These are phyloP conservation scores for Callorhinus ursinus DNA, from an alignment of 2,113 vertebrate genomes.

Conservation along the genomic window DNA sequence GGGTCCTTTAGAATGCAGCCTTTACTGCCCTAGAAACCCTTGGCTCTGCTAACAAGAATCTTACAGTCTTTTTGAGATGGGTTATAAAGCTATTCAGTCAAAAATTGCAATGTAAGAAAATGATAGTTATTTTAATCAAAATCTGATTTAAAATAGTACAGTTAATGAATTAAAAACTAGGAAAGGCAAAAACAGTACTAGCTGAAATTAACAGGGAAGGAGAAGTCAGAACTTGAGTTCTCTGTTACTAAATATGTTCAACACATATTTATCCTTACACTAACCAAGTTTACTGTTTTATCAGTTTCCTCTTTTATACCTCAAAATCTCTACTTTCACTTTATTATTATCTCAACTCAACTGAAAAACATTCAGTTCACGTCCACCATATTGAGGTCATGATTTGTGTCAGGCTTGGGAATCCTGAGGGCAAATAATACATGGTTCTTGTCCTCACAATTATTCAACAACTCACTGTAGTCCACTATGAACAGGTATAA, in stretches of 20 bases:
- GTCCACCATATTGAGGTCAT: neutral
- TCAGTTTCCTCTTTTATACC: neutral
- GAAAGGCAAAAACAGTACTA: neutral
- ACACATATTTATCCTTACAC: neutral
- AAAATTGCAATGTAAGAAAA: slow-evolving; percentile 15
- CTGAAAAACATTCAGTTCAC: neutral
- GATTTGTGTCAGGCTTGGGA: neutral
- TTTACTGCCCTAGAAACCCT: neutral
- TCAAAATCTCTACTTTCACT: slow-evolving; percentile 24
- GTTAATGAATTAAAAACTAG: neutral
- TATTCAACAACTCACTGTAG: neutral
- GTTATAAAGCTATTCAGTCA: neutral
- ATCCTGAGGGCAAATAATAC: slow-evolving; percentile 1
- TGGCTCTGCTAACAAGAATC: neutral
- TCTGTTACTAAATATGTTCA: slow-evolving; percentile 1
- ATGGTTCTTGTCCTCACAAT: neutral
- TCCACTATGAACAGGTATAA: slow-evolving; percentile 16
- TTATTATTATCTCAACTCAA: neutral
- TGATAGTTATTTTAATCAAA: slow-evolving; percentile 11
- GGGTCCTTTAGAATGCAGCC: neutral
- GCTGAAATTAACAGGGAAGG: neutral
- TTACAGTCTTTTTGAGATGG: neutral
- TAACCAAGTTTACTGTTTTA: neutral
- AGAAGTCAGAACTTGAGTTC: neutral
- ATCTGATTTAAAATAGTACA: neutral